These are phyloP conservation scores for Calameuta pallipes DNA, from an alignment of 2,888 invertebrate species.

Conservation along the genomic window DNA sequence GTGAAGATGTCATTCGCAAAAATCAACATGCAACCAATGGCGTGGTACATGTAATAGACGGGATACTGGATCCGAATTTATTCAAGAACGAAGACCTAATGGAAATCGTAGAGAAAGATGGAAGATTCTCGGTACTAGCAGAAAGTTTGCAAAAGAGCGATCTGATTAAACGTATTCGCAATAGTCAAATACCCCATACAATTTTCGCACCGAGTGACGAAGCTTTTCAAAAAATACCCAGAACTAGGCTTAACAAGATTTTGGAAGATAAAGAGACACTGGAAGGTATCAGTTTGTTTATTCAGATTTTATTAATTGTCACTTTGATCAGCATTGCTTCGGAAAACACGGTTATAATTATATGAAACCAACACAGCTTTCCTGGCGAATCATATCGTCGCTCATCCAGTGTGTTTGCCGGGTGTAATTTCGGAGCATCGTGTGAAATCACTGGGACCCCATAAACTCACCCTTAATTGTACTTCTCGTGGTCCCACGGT, in stretches of 20 bases:
- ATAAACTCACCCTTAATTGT: constrained; percentile 62
- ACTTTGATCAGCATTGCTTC: not conserved
- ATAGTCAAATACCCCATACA: constrained; percentile 72
- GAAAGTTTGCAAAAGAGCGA: constrained; percentile 71
- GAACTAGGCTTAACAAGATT: constrained; percentile 38
- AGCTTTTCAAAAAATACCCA: constrained; percentile 72
- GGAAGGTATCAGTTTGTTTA: constrained; percentile 42
- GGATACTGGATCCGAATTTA: constrained; percentile 65
- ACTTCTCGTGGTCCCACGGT: constrained; percentile 63
- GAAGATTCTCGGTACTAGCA: constrained; percentile 72
- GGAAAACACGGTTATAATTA: not conserved
- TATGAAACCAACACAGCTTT: constrained; percentile 53
- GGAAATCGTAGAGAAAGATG: constrained; percentile 71
- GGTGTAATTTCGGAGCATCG: constrained; percentile 64
- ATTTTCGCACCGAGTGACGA: constrained; percentile 76
- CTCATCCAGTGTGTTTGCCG: constrained; percentile 65
- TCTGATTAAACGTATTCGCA: constrained; percentile 68
- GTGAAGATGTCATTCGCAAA: constrained; percentile 71
- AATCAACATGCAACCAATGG: constrained; percentile 76
- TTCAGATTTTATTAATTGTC: too few relatives aligned
- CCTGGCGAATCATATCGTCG: constrained; percentile 65
- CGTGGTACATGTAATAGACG: constrained; percentile 74
- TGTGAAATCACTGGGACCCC: constrained; percentile 59
- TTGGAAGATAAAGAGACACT: constrained; percentile 59
- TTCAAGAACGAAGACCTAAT: constrained; percentile 66